phyloP scores from a whole-genome alignment of 2,888 invertebrate species.

The Zhuqinia jingwanae region DNA sequence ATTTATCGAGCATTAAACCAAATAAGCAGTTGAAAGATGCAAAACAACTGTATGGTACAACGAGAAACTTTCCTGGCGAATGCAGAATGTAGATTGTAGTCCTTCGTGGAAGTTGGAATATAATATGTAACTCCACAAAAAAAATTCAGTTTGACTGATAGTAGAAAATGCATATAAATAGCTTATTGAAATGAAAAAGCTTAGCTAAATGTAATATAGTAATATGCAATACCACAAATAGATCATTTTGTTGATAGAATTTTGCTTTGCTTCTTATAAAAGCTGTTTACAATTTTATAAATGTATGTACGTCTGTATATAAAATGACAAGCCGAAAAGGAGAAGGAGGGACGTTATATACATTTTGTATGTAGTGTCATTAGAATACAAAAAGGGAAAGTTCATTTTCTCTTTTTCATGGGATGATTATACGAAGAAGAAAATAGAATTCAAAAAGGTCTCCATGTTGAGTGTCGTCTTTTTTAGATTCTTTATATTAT shows the following conservation, averaged over 20 bases:
- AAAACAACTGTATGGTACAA: not conserved
- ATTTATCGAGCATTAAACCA: slow-evolving; percentile 50
- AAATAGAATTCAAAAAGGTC: no score
- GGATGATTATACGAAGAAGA: slow-evolving; percentile 10
- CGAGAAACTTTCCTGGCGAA: no score
- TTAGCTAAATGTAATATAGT: not conserved
- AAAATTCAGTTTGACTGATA: no score
- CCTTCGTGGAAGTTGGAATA: not conserved
- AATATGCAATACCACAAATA: no score
- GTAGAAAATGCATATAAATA: no score
- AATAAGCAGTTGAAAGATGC: not conserved
- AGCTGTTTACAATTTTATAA: not conserved
- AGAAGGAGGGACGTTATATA: no score
- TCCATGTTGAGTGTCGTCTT: slow-evolving; percentile 23
- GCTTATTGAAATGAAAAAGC: slow-evolving; percentile 50
- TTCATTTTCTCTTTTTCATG: no score
- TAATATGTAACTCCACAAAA: not conserved
- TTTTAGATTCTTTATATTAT: not conserved
- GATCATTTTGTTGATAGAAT: no score
- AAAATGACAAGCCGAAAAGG: slow-evolving; percentile 50
- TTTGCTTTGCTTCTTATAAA: no score
- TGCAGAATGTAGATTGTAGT: not conserved
- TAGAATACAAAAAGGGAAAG: slow-evolving; percentile 20
- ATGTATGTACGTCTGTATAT: slow-evolving; percentile 22
- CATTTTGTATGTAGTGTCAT: no score